Base-by-base conservation (phyloP, 1,140 invertebrate genomes). In the Leptinotarsa texana region DNA sequence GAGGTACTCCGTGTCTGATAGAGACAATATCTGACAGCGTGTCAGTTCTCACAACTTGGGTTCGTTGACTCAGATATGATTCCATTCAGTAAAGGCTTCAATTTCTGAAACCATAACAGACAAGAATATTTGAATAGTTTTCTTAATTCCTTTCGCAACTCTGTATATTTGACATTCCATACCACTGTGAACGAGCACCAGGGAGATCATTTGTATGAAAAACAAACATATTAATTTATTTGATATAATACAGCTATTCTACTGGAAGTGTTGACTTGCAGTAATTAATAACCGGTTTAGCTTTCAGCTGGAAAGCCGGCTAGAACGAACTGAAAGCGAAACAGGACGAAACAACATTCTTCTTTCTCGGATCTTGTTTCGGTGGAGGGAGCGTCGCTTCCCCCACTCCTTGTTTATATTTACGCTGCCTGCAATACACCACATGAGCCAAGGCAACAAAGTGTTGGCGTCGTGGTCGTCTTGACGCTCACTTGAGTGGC, bases 341-440 rank as follows among this genome's bases (percentile, higher is more conserved):
- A 71, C 68, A 69, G 68, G 42, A 48, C 22, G 68, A 48, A 69
- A 69, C 68, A 69, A 18, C 51, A 57, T 13, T 57, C 51, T 57
- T 57, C n/a, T 57, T 57, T 18, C 24, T 33, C 33, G 15, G 51
- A 57, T 57, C 51, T 57, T 17, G 51, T 74, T 69, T 71, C 17
- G 13, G 61, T 65, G 13, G 47, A 17, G 47, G 62, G 33, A 65
- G 33, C 65, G 65, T 17, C 61, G 48, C 47, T 72, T 74, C 77
- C 76, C 82, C 82, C 77, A 80, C 75, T 75, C 78, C 81, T 82
- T 83, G 83, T 83, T 83, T 82, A 83, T 84, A 81, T 83, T 84
- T 84, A 83, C 81, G 76, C 74, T 69, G 76, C 69, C 51, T 75
- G 77, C 77, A 72, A 81, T 80, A 80, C 77, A 81, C 57, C 72